Percentiles rank a stretch among this genome's conserved stretches.
These are phyloP conservation scores for Plebejus anna DNA, from an alignment of 2,888 invertebrate species.

Conservation along the genomic window DNA sequence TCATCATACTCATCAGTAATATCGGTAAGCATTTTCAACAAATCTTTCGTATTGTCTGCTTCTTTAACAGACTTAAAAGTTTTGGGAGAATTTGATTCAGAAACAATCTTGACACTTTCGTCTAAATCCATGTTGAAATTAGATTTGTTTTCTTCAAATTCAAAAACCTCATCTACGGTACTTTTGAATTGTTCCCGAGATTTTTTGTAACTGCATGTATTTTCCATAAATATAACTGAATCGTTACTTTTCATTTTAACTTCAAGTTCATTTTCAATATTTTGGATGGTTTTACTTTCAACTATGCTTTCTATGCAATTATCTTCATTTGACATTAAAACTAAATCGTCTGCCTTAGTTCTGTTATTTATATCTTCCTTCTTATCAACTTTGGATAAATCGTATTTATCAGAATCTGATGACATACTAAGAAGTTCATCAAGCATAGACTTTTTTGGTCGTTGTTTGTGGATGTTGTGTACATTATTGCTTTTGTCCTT, in stretches of 20 bases:
- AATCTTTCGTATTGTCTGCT: conserved; percentile 57
- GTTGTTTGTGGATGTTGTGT: neutral
- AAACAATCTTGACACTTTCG: neutral
- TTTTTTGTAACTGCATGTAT: neutral
- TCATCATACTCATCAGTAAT: conserved; percentile 49
- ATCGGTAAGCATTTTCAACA: conserved; percentile 58
- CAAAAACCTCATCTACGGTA: neutral
- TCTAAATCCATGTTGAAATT: conserved; percentile 6
- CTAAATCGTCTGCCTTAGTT: neutral
- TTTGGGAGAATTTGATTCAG: neutral
- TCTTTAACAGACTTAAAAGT: conserved; percentile 43
- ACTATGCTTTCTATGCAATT: conserved; percentile 44
- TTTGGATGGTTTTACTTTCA: conserved; percentile 17
- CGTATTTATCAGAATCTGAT: conserved; percentile 33
- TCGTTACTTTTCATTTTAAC: conserved; percentile 25
- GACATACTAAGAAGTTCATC: conserved; percentile 56
- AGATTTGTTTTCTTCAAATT: neutral
- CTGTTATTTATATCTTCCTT: neutral
- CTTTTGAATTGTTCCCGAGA: neutral
- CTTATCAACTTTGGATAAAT: neutral
- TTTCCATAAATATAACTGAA: conserved; percentile 27
- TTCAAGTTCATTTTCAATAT: conserved; percentile 28
- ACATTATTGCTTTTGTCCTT: neutral
- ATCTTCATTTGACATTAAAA: conserved; percentile 25
- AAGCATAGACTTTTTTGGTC: conserved; percentile 45